These are phyloP conservation scores for Festucalex cinctus DNA, from an alignment of 2,113 vertebrate genomes.

Conservation along the genomic window DNA sequence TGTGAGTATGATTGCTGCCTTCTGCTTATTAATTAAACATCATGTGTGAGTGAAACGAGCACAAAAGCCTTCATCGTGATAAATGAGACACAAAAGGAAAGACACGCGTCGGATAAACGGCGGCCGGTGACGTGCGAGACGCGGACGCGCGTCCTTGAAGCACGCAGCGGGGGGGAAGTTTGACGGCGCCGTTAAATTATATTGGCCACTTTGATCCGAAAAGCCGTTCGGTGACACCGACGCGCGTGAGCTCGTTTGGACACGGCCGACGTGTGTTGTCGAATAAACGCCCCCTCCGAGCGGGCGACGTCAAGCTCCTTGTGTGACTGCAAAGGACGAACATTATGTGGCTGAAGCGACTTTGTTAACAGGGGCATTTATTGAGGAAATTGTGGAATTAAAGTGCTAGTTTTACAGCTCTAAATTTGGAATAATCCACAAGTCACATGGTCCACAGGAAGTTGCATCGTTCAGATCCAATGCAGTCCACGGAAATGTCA, in stretches of 20 bases:
- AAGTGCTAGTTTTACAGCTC: too few species aligned
- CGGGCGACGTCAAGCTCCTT: neutral
- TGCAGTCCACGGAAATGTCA: too few species aligned
- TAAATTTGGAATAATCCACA: too few species aligned
- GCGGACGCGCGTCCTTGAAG: neutral
- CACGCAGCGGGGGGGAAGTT: neutral
- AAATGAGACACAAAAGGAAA: neutral
- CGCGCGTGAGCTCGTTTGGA: constrained; percentile 6
- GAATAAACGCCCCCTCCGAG: neutral
- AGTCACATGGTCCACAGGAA: too few species aligned
- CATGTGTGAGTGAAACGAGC: neutral
- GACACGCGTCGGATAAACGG: neutral
- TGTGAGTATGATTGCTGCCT: neutral
- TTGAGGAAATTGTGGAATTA: too few species aligned
- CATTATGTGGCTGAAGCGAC: neutral
- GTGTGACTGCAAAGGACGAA: neutral
- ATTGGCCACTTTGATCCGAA: constrained; percentile 24
- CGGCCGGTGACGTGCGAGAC: neutral
- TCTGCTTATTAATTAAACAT: neutral
- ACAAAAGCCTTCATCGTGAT: neutral
- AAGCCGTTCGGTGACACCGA: constrained; percentile 12
- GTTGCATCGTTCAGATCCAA: too few species aligned
- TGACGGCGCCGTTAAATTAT: constrained; percentile 5
- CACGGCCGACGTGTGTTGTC: neutral
- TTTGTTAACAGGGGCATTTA: too few species aligned